Conservation (phyloP, 2,888 invertebrate species). For the Blastobasis adustella region DNA sequence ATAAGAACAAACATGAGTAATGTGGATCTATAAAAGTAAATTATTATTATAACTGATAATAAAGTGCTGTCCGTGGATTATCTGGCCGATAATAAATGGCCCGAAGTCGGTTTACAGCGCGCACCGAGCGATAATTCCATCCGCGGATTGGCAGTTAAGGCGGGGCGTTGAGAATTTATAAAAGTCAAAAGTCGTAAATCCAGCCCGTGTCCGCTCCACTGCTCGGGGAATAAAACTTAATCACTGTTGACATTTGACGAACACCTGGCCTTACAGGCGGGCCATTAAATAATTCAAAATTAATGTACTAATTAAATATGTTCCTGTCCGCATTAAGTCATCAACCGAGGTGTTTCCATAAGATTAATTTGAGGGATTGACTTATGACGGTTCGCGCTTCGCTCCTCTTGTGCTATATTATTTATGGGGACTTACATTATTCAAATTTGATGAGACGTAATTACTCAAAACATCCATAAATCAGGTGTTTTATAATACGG, state of each 20-base stretch:
- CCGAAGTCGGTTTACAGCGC: slow-evolving; percentile 52
- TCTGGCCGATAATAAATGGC: slow-evolving; percentile 66
- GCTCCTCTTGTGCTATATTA: slow-evolving; percentile 51
- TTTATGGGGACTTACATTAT: slow-evolving; percentile 67
- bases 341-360: slow-evolving; percentile 54
- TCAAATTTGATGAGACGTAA: slow-evolving; percentile 73
- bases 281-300: slow-evolving; percentile 65
- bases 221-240: slow-evolving; percentile 62
- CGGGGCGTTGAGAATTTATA: slow-evolving; percentile 62
- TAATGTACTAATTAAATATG: slow-evolving; percentile 70
- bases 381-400: slow-evolving; percentile 60
- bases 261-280: slow-evolving; percentile 54
- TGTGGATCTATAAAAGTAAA: slow-evolving; percentile 71
- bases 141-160: slow-evolving; percentile 60
- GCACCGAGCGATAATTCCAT: slow-evolving; percentile 57
- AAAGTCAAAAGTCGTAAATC: slow-evolving; percentile 68
- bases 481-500: slow-evolving; percentile 60
- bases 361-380: slow-evolving; percentile 66
- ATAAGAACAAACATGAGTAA: slow-evolving; percentile 71
- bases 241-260: slow-evolving; percentile 69
- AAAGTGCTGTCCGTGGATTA: slow-evolving; percentile 69
- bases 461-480: slow-evolving; percentile 71
- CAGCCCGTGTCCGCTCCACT: slow-evolving; percentile 29
- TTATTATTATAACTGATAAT: slow-evolving; percentile 73
- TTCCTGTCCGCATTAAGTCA: slow-evolving; percentile 64